phyloP scores from a whole-genome alignment of 2,113 vertebrate species.

The Eulemur macaco region DNA sequence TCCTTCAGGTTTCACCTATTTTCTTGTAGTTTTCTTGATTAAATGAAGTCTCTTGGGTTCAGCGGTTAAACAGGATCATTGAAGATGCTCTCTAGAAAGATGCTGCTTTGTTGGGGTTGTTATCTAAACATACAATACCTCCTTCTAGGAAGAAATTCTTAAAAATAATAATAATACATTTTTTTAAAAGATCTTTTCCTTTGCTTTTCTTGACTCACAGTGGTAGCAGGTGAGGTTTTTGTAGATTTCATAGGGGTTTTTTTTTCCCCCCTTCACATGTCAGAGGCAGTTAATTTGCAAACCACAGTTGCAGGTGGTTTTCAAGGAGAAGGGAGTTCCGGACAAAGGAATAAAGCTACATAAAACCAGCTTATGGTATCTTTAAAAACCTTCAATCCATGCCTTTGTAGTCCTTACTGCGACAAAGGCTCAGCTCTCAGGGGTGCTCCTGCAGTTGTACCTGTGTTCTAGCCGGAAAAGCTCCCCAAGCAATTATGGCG shows the following conservation, averaged over 20 bases:
- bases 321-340: background rate
- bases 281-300: slow-evolving; percentile 57
- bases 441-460: background rate
- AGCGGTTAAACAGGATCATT: background rate
- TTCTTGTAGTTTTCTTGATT: background rate
- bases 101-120: background rate
- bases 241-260: background rate
- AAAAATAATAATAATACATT: background rate
- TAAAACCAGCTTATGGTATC: slow-evolving; percentile 18
- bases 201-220: background rate
- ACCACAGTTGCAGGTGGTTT: slow-evolving; percentile 62
- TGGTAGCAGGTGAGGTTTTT: background rate
- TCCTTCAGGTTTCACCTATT: background rate
- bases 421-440: background rate
- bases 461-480: background rate
- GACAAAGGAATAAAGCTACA: slow-evolving; percentile 54
- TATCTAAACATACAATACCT: background rate
- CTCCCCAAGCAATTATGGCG: background rate
- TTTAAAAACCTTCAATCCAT: slow-evolving; percentile 44
- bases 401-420: slow-evolving; percentile 32
- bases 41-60: background rate
- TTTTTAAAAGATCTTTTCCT: background rate
- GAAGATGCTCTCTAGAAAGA: background rate
- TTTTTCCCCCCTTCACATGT: background rate
- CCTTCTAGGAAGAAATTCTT: background rate